Percentiles rank a stretch among this genome's conserved stretches.
These are phyloP conservation scores for Oncorhynchus gorbuscha DNA, from an alignment of 2,113 vertebrate species.

Conservation along the genomic window DNA sequence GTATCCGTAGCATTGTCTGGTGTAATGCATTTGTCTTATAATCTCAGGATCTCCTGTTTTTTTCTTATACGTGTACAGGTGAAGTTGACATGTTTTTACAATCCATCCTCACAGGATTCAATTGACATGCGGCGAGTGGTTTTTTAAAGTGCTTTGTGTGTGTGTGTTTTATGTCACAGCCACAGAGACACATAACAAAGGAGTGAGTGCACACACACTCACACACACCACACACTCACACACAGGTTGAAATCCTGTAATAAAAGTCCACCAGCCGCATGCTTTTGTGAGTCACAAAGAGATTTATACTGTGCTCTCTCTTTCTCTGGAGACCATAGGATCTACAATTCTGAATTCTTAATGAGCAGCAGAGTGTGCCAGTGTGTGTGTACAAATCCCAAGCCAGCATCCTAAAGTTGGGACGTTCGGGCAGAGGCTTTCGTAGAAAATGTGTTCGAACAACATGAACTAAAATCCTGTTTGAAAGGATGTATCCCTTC, in stretches of 20 bases:
- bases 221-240: neutral
- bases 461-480: neutral
- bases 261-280: neutral
- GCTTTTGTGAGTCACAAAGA: too few species aligned
- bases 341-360: neutral
- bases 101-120: neutral
- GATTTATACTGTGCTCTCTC: neutral
- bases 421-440: neutral
- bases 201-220: neutral
- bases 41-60: neutral
- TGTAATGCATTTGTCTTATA: slow-evolving; percentile 12
- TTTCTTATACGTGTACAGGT: too few species aligned
- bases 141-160: neutral
- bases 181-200: neutral
- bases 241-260: neutral
- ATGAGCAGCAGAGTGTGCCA: neutral
- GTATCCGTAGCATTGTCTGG: slow-evolving; percentile 14
- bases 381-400: neutral
- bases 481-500: neutral
- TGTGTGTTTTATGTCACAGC: neutral
- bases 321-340: neutral
- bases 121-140: slow-evolving; percentile 6
- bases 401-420: too few species aligned
- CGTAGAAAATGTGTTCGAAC: neutral
- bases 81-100: too few species aligned